Evolutionary conservation across 2,113 vertebrate species (phyloP).

Genomic region (Alosa alosa): DNA sequence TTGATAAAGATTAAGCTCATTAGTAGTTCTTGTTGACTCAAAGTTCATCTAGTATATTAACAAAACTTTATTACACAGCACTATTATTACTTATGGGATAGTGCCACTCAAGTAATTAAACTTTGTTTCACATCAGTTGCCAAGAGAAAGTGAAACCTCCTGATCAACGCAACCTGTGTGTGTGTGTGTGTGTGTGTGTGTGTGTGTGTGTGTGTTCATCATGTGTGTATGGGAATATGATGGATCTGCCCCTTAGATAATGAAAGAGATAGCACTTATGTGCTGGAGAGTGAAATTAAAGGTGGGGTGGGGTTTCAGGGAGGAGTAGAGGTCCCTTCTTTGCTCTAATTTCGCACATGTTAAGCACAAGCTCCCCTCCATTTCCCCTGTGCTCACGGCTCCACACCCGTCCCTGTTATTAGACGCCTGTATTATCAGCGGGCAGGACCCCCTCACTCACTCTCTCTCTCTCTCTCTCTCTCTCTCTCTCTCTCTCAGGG

Average conservation of each 20-base stretch:
- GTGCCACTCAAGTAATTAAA: no score
- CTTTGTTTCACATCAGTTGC: no score
- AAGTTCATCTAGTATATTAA: no score
- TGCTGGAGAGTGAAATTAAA: not conserved
- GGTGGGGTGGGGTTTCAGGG: not conserved
- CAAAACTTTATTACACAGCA: no score
- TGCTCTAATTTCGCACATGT: not conserved
- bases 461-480: not conserved
- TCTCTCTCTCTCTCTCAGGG: not conserved
- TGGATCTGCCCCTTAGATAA: not conserved
- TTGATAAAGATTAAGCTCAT: no score
- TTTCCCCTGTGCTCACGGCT: not conserved
- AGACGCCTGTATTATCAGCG: not conserved
- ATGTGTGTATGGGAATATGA: not conserved
- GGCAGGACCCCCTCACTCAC: not conserved
- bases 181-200: not conserved
- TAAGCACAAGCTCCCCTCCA: not conserved
- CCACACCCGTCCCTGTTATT: no score
- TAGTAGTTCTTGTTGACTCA: no score
- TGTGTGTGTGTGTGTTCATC: not conserved
- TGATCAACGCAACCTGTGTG: no score
- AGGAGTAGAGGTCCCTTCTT: not conserved
- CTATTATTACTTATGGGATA: no score
- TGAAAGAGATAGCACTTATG: not conserved
- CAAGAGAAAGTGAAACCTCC: no score